Conservation (phyloP, 2,888 invertebrate genomes). For the Crocallis elinguaria region DNA sequence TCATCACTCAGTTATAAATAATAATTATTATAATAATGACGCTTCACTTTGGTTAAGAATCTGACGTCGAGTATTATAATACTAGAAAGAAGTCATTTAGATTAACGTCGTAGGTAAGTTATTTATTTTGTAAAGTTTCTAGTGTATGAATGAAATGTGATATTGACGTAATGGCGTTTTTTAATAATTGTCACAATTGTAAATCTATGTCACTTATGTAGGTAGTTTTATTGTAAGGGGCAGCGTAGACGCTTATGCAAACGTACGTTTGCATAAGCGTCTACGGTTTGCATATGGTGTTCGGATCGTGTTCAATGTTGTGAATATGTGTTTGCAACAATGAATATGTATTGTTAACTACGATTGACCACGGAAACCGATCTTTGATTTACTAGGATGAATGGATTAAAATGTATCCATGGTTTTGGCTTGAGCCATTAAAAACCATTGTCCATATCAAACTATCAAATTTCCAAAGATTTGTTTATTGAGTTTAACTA, state of each 20-base stretch:
- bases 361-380: neutral
- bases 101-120: constrained; percentile 64
- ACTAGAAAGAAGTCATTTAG: constrained; percentile 74
- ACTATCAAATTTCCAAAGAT: no score
- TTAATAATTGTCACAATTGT: constrained; percentile 45
- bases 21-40: constrained; percentile 30
- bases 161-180: constrained; percentile 35
- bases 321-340: constrained; percentile 76
- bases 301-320: constrained; percentile 71
- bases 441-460: no score
- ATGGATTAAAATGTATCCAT: no score
- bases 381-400: no score
- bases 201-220: constrained; percentile 45
- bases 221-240: constrained; percentile 37
- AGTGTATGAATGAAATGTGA: constrained; percentile 47
- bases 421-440: no score
- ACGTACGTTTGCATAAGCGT: no score
- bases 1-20: no score
- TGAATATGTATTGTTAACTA: constrained; percentile 54
- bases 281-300: no score
- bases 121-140: constrained; percentile 70
- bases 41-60: constrained; percentile 40
- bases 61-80: constrained; percentile 46
- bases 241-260: no score
- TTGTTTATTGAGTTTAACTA: no score